Percentiles rank a stretch among this genome's conserved stretches.
Evolutionary conservation across 2,113 vertebrate genomes (phyloP).

Genomic region (Salminus brasiliensis): DNA sequence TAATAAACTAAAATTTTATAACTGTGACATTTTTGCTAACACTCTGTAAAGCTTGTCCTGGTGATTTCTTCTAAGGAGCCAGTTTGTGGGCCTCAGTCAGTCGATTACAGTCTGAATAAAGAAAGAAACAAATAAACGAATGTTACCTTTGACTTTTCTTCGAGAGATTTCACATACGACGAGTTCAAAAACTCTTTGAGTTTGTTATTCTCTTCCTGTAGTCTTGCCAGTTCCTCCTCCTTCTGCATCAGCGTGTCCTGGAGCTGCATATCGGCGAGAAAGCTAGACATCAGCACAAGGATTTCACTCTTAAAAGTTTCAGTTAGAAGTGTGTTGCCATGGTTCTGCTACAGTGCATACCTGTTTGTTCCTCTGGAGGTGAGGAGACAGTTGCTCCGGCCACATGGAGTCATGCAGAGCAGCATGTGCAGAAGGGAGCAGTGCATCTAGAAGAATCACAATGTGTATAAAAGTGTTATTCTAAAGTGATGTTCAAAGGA

Average conservation of each 20-base stretch:
- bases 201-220: constrained; percentile 92
- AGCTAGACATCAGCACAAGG: background rate
- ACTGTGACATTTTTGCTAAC: too few relatives aligned
- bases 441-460: constrained; percentile 54
- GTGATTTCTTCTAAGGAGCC: too few relatives aligned
- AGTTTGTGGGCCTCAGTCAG: too few relatives aligned
- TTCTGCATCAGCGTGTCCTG: constrained; percentile 91
- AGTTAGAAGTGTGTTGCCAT: background rate
- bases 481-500: background rate
- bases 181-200: constrained; percentile 89
- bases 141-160: constrained; percentile 85
- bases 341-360: constrained; percentile 59
- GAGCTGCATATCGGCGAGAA: constrained; percentile 74
- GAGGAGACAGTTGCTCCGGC: constrained; percentile 82
- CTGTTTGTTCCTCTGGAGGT: constrained; percentile 91
- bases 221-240: constrained; percentile 89
- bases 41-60: too few relatives aligned
- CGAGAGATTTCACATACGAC: constrained; percentile 84
- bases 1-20: too few relatives aligned
- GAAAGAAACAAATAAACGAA: background rate
- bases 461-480: background rate
- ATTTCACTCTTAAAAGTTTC: background rate
- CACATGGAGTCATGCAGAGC: constrained; percentile 64
- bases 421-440: constrained; percentile 26
- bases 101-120: background rate